Evolutionary conservation across 2,888 invertebrate species (phyloP), one percentile per base, ranked within the genome.

Genomic region (Cactoblastis cactorum): DNA sequence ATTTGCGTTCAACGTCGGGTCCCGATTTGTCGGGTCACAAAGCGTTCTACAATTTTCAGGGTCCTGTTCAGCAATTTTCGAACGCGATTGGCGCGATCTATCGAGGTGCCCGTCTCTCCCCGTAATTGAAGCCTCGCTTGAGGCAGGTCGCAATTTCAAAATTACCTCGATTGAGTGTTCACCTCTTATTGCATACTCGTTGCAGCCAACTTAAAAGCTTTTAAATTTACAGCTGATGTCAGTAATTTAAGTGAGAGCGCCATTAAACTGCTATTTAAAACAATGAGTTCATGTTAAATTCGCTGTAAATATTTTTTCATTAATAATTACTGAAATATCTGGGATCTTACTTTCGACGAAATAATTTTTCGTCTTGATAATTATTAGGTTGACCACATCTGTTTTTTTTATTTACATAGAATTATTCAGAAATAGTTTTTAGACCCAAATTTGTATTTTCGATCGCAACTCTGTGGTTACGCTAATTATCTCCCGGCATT

Each of bases 121-220:
- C 61, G 74, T 83, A 83, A 84, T 83, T 80, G 80, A 78, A 68
- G 77, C 80, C 81, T 80, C 71, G 77, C 80, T 81, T 80, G 72
- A 67, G 80, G 83, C 83, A 80, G 74, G 73, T 80, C 76, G 80
- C 80, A 81, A 84, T 87, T 86, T 85, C 76, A 74, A 86, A 84
- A 87, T 86, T 83, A 80, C 81, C 71, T 61, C 72, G 76, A 83
- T 83, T 80, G 75, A 82, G 80, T 76, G 77, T 74, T 82, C 78
- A 78, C 74, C 73, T 79, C 73, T 77, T 77, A 68, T 65, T 69
- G 64, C 63, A 58, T 60, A 58, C 57, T 60, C 59, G 68, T 65
- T 69, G 63, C 64, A 67, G 65, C 55, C 70, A 78, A 67, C 68
- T 68, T 71, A 71, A 77, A 73, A 69, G 71, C 73, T 68, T 74